Evolutionary conservation across 2,113 vertebrate genomes (phyloP).

Genomic region (Python bivittatus): DNA sequence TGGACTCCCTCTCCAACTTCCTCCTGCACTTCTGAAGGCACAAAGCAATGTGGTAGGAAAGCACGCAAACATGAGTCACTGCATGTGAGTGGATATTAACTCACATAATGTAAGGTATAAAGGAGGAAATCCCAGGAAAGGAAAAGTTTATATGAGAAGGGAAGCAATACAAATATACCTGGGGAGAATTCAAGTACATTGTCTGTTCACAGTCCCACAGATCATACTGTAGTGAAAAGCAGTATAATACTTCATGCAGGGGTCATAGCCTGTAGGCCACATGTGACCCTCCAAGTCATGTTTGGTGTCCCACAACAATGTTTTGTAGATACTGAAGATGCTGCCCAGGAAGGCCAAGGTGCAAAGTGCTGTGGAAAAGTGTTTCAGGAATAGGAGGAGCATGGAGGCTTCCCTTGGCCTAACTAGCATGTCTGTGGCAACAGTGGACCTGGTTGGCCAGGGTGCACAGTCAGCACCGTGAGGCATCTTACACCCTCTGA

Average conservation of each 20-base stretch:
- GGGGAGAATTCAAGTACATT: neutral
- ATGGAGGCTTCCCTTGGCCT: too few species aligned
- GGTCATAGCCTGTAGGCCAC: neutral
- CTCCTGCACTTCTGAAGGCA: neutral
- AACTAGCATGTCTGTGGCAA: too few species aligned
- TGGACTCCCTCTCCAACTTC: neutral
- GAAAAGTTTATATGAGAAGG: neutral
- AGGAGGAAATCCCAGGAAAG: neutral
- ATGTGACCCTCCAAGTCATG: too few species aligned
- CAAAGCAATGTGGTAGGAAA: neutral
- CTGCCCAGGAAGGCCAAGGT: too few species aligned
- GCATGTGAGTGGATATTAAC: neutral
- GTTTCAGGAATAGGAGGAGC: too few species aligned
- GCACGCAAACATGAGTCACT: neutral
- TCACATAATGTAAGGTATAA: neutral
- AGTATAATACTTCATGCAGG: neutral
- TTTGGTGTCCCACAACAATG: too few species aligned
- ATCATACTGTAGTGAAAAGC: neutral
- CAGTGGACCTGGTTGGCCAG: too few species aligned
- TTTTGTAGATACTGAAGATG: too few species aligned
- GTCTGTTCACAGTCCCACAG: neutral
- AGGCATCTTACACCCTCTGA: too few species aligned
- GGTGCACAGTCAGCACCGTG: too few species aligned
- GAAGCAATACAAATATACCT: neutral
- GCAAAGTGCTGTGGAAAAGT: too few species aligned